Evolutionary conservation across 2,888 invertebrate genomes (phyloP), one percentile per base, ranked within the genome.

Genomic region (Leucophenga montana): DNA sequence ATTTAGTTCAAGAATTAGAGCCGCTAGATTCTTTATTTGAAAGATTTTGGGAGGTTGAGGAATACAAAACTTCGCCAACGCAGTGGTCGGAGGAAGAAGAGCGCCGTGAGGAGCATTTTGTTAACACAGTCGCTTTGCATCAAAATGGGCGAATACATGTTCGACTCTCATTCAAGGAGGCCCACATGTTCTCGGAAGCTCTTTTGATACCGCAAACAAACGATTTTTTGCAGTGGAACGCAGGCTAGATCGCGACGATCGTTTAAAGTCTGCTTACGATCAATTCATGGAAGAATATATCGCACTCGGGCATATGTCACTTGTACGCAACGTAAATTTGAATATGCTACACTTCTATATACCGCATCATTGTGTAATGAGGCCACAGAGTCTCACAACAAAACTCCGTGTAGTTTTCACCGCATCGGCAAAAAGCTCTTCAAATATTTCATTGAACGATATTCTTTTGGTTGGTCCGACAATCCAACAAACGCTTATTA

Each of bases 301-400:
- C 11, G 20, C 16, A 18, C 54, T 54, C 5, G 11, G 11, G 20
- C 54, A 54, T 18, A 54, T 54, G 18, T 54, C 54, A 6, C 16
- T 54, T 3, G 5, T 54, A 54, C 54, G 20, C 9, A 18, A 54
- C 20, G 20, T 20, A 54, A 18, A 54, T 54, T 11, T 9, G 16
- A 54, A 9, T 18, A 14, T 16, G 11, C 54, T 18, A 20, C 54
- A 54, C 11, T 54, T 18, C 48, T 68, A 61, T 50, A 61, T 68
- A 46, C 69, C 69, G n/a, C 68, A 68, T 53, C 68, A 68, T 27
- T 31, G 61, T 9, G 68, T 68, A 33, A n/a, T 68, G 46, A 14
- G n/a, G n/a, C n/a, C n/a, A n/a, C n/a, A n/a, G n/a, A n/a, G n/a
- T n/a, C n/a, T n/a, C n/a, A n/a, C n/a, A n/a, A n/a, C n/a, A n/a